Evolutionary conservation across 2,797 vertebrate species (phyloP).

Genomic region (Argya squamiceps): DNA sequence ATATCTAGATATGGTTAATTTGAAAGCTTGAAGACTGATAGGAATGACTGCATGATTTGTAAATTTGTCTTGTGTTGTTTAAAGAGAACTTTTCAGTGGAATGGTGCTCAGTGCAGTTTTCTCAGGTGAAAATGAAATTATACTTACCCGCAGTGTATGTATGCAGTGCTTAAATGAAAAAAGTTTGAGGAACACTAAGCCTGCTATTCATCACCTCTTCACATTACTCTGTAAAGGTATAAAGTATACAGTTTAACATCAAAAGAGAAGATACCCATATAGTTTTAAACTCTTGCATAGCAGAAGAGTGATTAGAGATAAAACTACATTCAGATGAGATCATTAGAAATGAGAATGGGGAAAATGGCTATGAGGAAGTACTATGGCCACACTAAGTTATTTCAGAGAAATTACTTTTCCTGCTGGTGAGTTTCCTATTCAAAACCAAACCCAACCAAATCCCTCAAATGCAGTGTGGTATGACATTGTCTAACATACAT

Average conservation of each 20-base stretch:
- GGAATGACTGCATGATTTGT: too few species aligned
- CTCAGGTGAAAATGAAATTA: background rate
- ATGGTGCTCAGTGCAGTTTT: too few species aligned
- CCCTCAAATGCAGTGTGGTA: background rate
- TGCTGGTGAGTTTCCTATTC: background rate
- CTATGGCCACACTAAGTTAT: background rate
- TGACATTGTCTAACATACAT: background rate
- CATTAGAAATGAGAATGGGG: background rate
- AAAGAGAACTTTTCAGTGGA: too few species aligned
- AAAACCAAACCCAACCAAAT: background rate
- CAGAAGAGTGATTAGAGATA: background rate
- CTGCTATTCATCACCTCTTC: background rate
- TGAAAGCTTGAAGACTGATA: too few species aligned
- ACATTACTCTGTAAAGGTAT: background rate
- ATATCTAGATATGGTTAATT: too few species aligned
- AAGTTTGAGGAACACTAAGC: background rate
- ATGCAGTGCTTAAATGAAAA: background rate
- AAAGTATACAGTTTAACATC: background rate
- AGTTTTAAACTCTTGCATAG: background rate
- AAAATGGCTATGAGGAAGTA: background rate
- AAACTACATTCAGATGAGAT: background rate
- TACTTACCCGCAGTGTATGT: background rate
- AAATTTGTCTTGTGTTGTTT: too few species aligned
- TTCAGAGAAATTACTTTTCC: background rate
- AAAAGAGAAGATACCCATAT: background rate